phyloP scores from a whole-genome alignment of 2,113 vertebrate species.

The Hemichromis elongatus region DNA sequence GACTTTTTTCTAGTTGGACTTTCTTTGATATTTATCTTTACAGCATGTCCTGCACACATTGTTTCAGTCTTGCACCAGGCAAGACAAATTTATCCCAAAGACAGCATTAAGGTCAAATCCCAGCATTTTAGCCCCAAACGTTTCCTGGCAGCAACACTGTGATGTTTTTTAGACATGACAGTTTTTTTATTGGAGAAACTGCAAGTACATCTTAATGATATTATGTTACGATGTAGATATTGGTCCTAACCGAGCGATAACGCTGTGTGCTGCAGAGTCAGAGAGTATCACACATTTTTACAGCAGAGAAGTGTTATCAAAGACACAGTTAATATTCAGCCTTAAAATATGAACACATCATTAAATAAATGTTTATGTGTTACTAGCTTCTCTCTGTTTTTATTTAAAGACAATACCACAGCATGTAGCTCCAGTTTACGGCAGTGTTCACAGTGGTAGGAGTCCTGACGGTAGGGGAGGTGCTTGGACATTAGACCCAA shows the following conservation, averaged over 20 bases:
- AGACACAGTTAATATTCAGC: neutral
- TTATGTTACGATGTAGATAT: neutral
- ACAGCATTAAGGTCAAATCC: neutral
- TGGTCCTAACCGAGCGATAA: neutral
- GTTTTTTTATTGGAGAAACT: neutral
- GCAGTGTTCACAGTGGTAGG: conserved; percentile 79
- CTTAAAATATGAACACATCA: accelerated
- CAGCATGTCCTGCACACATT: conserved; percentile 54
- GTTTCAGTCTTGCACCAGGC: conserved; percentile 68
- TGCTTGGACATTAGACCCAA: conserved; percentile 77
- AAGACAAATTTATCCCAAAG: conserved; percentile 6
- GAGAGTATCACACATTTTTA: neutral
- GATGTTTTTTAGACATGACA: neutral
- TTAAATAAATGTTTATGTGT: accelerated
- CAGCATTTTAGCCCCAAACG: neutral
- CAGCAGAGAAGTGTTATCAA: neutral
- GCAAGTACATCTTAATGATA: neutral
- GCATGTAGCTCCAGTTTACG: conserved; percentile 68
- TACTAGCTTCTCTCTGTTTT: neutral
- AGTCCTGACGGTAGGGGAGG: conserved; percentile 77
- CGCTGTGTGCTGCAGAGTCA: neutral
- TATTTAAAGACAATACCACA: conserved; percentile 58
- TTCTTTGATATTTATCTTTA: neutral
- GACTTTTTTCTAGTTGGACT: accelerated
- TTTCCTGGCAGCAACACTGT: neutral